Evolutionary conservation across 2,888 invertebrate species (phyloP), one percentile per base, ranked within the genome.

Genomic region (Mesorhabditis sp.): DNA sequence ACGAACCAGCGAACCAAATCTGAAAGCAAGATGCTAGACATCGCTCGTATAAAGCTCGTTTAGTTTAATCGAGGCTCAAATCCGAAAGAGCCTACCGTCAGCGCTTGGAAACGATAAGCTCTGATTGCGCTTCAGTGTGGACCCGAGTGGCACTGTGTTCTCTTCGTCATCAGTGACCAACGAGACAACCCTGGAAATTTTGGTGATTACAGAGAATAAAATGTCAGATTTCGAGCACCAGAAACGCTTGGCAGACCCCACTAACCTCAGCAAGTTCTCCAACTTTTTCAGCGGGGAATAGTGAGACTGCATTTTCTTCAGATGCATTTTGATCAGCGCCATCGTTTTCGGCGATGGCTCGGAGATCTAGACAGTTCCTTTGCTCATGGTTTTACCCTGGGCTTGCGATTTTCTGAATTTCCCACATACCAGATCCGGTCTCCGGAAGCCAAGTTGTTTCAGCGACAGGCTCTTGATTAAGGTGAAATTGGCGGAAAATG

Each of bases 221-320:
- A 28, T 28, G 28, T 28, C 28, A 28, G 28, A 28, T 28, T 28
- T 2, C 28, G 28, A 28, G 28, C 28, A 1, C 28, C 28, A 28
- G 28, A 28, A 28, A 28, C 28, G 2, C 28, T 28, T 28, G 28
- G 28, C 28, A 28, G 28, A 28, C 28, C 7, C 58, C 4, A 43
- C 4, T 2, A 58, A 69, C 69, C 71, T 74, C 72, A 77, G 68
- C 65, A 96, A 90, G 83, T 93, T 91, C 87, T 96, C 94, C 75
- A 96, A 89, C 86, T 96, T 96, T 85, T 94, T 94, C 80, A 95
- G 87, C 0, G 95, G 95, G 44, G 94, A 92, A 87, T 94, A 94
- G 43, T 94, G 92, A 85, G 91, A 91, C 88, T 95, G 94, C 87
- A 95, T 90, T 80, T 91, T 91, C 73, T 91, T 89, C 84, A 95